Evolutionary conservation across 2,113 vertebrate species (phyloP).

Genomic region (Charadrius vociferus): DNA sequence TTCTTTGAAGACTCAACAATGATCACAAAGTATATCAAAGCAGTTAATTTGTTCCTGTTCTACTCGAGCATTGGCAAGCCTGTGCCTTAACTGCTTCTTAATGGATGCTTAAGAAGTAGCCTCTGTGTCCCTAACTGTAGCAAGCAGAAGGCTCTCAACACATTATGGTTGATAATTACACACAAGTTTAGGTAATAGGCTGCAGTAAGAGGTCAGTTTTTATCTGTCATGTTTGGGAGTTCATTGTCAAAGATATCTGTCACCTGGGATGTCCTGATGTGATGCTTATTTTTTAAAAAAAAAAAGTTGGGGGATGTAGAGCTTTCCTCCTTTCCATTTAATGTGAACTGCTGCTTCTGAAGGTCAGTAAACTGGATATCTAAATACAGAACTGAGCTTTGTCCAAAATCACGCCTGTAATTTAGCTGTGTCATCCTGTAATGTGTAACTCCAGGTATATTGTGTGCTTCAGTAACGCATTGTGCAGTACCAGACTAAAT

Average conservation of each 20-base stretch:
- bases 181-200: neutral
- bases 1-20: neutral
- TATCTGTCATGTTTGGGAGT: neutral
- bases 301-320: neutral
- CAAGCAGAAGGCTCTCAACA: neutral
- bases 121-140: neutral
- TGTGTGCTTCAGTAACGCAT: neutral
- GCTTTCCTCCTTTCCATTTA: too few species aligned
- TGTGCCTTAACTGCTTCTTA: neutral
- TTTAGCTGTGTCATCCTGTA: neutral
- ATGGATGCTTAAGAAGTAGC: neutral
- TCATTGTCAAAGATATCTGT: neutral
- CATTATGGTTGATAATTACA: neutral
- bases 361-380: neutral
- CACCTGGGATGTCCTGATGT: neutral
- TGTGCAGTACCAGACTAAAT: neutral
- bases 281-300: neutral
- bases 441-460: neutral
- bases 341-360: neutral
- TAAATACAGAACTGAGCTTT: neutral
- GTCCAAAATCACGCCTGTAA: neutral
- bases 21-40: neutral
- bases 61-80: neutral
- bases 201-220: neutral
- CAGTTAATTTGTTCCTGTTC: neutral